phyloP scores from a whole-genome alignment of 2,888 invertebrate species.

The Trissoscelio sp. region DNA sequence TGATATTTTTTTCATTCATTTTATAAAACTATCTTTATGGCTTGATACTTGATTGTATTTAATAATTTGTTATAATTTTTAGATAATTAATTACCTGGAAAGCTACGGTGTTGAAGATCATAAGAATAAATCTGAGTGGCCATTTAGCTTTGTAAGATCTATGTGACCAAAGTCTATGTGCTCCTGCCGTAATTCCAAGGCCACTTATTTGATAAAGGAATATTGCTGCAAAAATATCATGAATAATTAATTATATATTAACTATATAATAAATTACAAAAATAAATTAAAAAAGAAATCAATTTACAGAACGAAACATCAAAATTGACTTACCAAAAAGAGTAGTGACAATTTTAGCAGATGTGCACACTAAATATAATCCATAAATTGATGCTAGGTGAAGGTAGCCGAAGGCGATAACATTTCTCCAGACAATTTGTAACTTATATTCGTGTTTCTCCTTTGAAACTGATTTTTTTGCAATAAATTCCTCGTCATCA shows the following conservation, averaged over 20 bases:
- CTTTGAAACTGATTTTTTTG: not conserved
- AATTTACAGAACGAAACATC: slow-evolving; percentile 1
- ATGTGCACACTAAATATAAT: slow-evolving; percentile 88
- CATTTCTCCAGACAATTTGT: slow-evolving; percentile 91
- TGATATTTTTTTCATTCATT: no score
- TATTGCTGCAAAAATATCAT: slow-evolving; percentile 85
- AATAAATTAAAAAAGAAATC: not conserved
- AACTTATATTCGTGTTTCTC: slow-evolving; percentile 64
- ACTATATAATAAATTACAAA: not conserved
- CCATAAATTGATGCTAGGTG: slow-evolving; percentile 92
- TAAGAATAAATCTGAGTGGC: slow-evolving; percentile 92
- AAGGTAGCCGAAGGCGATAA: slow-evolving; percentile 90
- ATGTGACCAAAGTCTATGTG: slow-evolving; percentile 98
- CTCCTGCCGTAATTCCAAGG: slow-evolving; percentile 98
- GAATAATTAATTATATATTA: not conserved
- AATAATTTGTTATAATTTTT: slow-evolving; percentile 1
- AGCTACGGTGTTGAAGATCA: slow-evolving; percentile 93
- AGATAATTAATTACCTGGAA: slow-evolving; percentile 88
- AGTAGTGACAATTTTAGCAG: slow-evolving; percentile 89
- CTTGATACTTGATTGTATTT: no score
- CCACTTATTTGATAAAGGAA: slow-evolving; percentile 91
- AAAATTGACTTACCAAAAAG: slow-evolving; percentile 87
- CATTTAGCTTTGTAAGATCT: slow-evolving; percentile 97
- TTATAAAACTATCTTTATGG: no score
- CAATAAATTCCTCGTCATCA: slow-evolving; percentile 73